phyloP scores from a whole-genome alignment of 2,888 invertebrate genomes.

The Cerceris rybyensis region DNA sequence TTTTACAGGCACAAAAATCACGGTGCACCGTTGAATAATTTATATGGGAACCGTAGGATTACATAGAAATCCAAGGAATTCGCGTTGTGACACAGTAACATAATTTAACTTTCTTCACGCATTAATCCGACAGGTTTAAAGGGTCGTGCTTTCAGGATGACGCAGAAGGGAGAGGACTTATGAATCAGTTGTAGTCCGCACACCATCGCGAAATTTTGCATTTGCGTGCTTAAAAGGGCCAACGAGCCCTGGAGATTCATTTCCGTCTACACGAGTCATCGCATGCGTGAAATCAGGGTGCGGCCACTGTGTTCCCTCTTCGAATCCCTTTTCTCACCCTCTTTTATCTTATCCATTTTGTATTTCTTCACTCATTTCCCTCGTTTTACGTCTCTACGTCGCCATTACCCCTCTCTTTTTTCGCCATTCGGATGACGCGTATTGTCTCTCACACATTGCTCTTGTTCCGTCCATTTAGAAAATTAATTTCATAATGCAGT shows the following conservation, averaged over 20 bases:
- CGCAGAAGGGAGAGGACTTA: constrained; percentile 30
- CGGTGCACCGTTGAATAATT: too few relatives aligned
- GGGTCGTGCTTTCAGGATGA: background rate
- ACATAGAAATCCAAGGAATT: background rate
- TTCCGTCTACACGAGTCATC: constrained; percentile 64
- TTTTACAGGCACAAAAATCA: background rate
- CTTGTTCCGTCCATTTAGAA: constrained; percentile 67
- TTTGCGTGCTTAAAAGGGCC: constrained; percentile 45
- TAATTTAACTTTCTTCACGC: background rate
- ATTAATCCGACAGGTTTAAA: background rate
- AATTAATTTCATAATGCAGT: constrained; percentile 70
- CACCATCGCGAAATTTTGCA: constrained; percentile 42
- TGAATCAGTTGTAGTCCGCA: constrained; percentile 62
- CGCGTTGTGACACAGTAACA: background rate
- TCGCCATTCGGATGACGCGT: constrained; percentile 8
- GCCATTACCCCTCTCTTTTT: constrained; percentile 33
- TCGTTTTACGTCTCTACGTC: constrained; percentile 35
- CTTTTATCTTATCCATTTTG: constrained; percentile 25
- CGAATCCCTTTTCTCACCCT: constrained; percentile 38
- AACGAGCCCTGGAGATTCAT: constrained; percentile 46
- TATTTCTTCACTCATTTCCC: constrained; percentile 55
- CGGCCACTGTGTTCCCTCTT: constrained; percentile 53
- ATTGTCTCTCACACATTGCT: constrained; percentile 32
- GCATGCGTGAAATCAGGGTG: constrained; percentile 71
- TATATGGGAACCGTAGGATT: background rate